Evolutionary conservation across 35 echinoderm and acorn worm genomes (phyloP).

Genomic region (Chiridota heheva): DNA sequence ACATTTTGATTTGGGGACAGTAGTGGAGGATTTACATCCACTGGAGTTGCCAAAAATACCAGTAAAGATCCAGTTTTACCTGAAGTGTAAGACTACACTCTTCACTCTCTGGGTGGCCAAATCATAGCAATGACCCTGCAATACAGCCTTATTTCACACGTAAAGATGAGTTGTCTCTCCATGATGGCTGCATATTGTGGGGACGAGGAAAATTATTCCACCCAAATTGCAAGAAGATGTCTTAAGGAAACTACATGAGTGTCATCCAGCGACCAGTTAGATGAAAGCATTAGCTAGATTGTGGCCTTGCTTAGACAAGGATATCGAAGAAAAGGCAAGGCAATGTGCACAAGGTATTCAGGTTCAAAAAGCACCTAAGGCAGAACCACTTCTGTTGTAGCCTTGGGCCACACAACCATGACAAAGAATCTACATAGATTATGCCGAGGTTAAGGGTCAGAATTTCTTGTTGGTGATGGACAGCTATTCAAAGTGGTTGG

Average conservation of each 20-base stretch:
- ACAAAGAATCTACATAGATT: constrained; percentile 60
- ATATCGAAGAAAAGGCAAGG: constrained; percentile 53
- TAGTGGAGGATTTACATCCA: not conserved
- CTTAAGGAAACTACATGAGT: constrained; percentile 43
- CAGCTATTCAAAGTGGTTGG: constrained; percentile 51
- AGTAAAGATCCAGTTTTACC: not conserved
- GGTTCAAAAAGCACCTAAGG: constrained; percentile 30
- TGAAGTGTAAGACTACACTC: constrained; percentile 9
- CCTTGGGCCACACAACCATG: constrained; percentile 41
- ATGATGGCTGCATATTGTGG: constrained; percentile 45
- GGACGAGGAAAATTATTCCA: constrained; percentile 36
- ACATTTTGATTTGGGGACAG: constrained; percentile 36
- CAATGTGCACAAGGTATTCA: constrained; percentile 29
- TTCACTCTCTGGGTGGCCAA: constrained; percentile 11
- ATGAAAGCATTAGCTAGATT: constrained; percentile 50
- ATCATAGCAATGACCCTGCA: not conserved
- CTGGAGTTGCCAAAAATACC: constrained; percentile 14
- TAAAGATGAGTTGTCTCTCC: constrained; percentile 26
- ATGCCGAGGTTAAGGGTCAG: constrained; percentile 53
- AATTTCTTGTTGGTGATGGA: constrained; percentile 53
- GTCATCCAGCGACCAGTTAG: constrained; percentile 45
- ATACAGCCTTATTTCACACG: constrained; percentile 19
- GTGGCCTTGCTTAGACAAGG: constrained; percentile 68
- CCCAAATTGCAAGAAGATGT: not conserved
- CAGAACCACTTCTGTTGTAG: constrained; percentile 59